Evolutionary conservation across 2,888 invertebrate species (phyloP).

Genomic region (Agrochola circellaris): DNA sequence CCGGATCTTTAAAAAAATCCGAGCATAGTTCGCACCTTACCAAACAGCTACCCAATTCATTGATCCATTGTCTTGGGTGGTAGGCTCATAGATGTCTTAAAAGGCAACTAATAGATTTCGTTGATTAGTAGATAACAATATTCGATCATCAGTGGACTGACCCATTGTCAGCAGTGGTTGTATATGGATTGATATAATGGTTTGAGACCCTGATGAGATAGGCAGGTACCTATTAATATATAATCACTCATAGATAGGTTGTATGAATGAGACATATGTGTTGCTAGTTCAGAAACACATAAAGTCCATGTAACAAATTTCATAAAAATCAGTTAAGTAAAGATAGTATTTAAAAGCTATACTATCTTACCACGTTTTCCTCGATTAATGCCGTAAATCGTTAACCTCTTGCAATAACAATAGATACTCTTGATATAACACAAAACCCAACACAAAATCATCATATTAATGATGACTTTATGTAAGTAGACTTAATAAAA

Average conservation of each 20-base stretch:
- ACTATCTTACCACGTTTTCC: neutral
- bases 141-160: neutral
- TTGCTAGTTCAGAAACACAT: neutral
- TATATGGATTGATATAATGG: slow-evolving; percentile 3
- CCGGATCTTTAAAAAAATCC: too few species aligned
- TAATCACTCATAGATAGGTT: neutral
- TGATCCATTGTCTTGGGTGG: slow-evolving; percentile 23
- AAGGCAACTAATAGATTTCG: slow-evolving; percentile 12
- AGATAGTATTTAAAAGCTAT: neutral
- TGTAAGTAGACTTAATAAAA: too few species aligned
- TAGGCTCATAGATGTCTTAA: neutral
- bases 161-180: slow-evolving; percentile 12
- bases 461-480: neutral
- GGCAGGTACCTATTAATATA: neutral
- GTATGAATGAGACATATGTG: neutral
- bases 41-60: neutral
- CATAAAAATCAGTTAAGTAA: too few species aligned
- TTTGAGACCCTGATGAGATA: slow-evolving; percentile 4
- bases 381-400: too few species aligned
- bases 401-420: neutral
- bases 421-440: too few species aligned
- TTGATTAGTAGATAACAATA: slow-evolving; percentile 10
- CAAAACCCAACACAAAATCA: neutral
- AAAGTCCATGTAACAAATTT: neutral
- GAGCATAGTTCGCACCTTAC: neutral